Conservation (phyloP, 92 coral and sea anemone genomes). For the Actinostola sp. region DNA sequence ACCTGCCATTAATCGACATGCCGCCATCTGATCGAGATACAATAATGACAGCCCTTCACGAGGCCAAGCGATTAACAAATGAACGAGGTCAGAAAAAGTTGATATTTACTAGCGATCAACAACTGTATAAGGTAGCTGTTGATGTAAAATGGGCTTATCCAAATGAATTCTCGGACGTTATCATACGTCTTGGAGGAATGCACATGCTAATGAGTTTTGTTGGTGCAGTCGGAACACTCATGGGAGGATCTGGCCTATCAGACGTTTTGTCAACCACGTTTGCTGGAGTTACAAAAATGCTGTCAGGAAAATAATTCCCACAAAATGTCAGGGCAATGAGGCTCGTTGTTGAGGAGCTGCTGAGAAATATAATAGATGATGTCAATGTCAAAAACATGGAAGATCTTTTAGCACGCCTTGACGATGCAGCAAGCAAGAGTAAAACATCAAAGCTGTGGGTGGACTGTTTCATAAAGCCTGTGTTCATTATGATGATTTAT, state of each 20-base stretch:
- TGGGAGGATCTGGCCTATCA: constrained; percentile 64
- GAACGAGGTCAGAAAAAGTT: constrained; percentile 57
- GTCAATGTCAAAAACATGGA: constrained; percentile 34
- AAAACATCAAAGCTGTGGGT: constrained; percentile 64
- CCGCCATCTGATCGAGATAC: constrained; percentile 66
- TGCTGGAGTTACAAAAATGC: constrained; percentile 62
- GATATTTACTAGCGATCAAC: constrained; percentile 58
- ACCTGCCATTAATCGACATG: constrained; percentile 63
- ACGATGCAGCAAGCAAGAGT: constrained; percentile 40
- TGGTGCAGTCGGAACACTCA: constrained; percentile 64
- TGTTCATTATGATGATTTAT: constrained; percentile 48
- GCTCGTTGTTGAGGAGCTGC: constrained; percentile 54
- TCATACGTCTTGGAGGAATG: constrained; percentile 66
- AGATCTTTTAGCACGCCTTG: constrained; percentile 45
- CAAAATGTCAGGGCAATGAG: constrained; percentile 58
- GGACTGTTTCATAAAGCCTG: constrained; percentile 53
- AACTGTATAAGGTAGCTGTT: constrained; percentile 62
- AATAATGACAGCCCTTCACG: constrained; percentile 60
- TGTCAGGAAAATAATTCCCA: constrained; percentile 54
- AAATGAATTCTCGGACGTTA: constrained; percentile 39
- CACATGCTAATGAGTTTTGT: constrained; percentile 66
- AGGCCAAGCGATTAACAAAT: constrained; percentile 52
- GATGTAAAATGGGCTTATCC: constrained; percentile 60
- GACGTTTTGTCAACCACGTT: constrained; percentile 46
- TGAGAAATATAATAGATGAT: constrained; percentile 36